Evolutionary conservation across 2,888 invertebrate species (phyloP).

Genomic region (Leucoma salicis): DNA sequence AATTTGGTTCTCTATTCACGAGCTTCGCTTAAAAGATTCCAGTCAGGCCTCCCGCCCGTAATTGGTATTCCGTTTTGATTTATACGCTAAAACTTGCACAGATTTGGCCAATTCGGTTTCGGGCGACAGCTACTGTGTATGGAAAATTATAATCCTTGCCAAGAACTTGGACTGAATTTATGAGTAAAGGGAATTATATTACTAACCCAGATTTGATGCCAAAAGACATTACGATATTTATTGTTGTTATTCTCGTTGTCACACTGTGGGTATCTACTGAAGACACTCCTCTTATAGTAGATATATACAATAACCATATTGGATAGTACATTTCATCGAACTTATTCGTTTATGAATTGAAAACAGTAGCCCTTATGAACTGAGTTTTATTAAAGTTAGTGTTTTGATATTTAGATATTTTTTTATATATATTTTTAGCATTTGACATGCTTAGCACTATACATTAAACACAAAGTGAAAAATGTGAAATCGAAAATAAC

Average conservation of each 20-base stretch:
- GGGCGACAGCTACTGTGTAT: constrained; percentile 4
- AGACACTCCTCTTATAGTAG: too few species aligned
- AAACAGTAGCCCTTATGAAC: too few species aligned
- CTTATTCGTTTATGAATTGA: too few species aligned
- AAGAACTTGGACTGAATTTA: constrained; percentile 1
- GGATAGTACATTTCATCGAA: too few species aligned
- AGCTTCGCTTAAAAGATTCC: constrained; percentile 19
- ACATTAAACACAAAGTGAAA: too few species aligned
- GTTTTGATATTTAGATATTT: too few species aligned
- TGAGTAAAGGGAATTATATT: background rate
- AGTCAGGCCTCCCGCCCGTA: constrained; percentile 11
- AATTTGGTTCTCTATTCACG: constrained; percentile 30
- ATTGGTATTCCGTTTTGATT: constrained; percentile 20
- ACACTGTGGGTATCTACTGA: too few species aligned
- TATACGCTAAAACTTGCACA: constrained; percentile 11
- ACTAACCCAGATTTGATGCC: constrained; percentile 3
- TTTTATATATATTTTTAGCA: too few species aligned
- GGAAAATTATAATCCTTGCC: constrained; percentile 9
- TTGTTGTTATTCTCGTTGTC: background rate
- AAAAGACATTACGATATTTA: constrained; percentile 1
- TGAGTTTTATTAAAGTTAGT: too few species aligned
- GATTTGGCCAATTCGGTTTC: constrained; percentile 10
- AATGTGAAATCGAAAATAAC: too few species aligned
- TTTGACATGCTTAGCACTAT: too few species aligned
- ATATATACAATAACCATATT: too few species aligned